A percentile compares a stretch with the other conserved stretches of the same genome.
phyloP scores from a whole-genome alignment of 1,140 invertebrate species.

The Calliphora vicina region DNA sequence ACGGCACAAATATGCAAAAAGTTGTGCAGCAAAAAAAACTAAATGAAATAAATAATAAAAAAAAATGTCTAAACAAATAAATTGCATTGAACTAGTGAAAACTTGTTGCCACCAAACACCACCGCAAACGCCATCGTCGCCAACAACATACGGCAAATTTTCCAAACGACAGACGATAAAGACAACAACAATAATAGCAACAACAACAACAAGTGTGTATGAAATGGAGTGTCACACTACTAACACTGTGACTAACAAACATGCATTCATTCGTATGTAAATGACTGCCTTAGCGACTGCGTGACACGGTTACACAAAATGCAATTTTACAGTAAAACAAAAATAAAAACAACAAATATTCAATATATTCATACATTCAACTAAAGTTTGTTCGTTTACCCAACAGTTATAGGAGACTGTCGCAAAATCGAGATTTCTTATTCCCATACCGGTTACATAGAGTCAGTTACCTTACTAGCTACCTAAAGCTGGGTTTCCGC shows the following conservation, averaged over 20 bases:
- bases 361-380: too few species aligned
- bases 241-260: background rate
- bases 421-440: too few species aligned
- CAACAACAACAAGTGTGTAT: background rate
- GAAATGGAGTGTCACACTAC: slow-evolving; percentile 7
- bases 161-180: background rate
- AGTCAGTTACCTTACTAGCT: too few species aligned
- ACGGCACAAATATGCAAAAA: background rate
- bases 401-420: too few species aligned
- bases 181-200: background rate
- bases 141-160: background rate
- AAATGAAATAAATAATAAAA: background rate
- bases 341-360: background rate
- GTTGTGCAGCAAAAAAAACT: background rate
- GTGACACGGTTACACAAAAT: slow-evolving; percentile 14
- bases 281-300: background rate
- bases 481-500: too few species aligned
- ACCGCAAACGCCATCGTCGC: background rate
- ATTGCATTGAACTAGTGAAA: slow-evolving; percentile 13
- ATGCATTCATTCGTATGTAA: background rate
- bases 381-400: too few species aligned
- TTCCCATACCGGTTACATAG: too few species aligned
- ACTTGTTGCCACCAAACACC: background rate
- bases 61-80: background rate
- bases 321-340: background rate